Conservation (phyloP, 1,140 invertebrate genomes). For the Drosophila ficusphila region DNA sequence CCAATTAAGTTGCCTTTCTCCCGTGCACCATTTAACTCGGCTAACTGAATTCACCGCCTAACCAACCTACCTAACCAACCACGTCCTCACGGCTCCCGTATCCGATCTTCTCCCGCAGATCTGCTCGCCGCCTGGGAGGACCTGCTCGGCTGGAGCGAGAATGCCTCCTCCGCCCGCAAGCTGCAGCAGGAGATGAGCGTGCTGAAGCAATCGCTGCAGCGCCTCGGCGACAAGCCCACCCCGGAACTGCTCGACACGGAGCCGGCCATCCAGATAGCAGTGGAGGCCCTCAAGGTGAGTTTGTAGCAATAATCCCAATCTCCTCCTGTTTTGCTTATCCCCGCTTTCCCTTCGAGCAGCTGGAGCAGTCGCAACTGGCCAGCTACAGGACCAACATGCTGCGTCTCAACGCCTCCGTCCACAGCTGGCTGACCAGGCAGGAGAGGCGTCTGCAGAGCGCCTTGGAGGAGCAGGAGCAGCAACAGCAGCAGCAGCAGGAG, state of each 20-base stretch:
- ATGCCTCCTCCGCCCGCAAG: constrained; percentile 77
- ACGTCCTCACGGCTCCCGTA: constrained; percentile 17
- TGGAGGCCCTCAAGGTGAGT: constrained; percentile 78
- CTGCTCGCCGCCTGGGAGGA: constrained; percentile 81
- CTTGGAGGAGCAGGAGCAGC: constrained; percentile 57
- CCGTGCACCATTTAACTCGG: constrained; percentile 9
- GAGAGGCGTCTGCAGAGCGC: constrained; percentile 81
- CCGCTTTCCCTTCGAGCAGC: constrained; percentile 84
- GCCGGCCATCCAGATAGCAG: constrained; percentile 78
- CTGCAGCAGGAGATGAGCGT: constrained; percentile 82
- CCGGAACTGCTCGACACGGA: constrained; percentile 79
- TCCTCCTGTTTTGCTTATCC: too few species aligned
- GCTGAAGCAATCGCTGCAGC: constrained; percentile 67
- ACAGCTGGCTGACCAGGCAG: constrained; percentile 88
- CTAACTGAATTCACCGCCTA: constrained; percentile 15
- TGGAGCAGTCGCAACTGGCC: constrained; percentile 88
- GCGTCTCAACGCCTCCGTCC: constrained; percentile 90
- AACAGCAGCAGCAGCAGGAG: constrained; percentile 50
- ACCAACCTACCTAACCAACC: constrained; percentile 12
- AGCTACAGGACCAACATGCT: constrained; percentile 89
- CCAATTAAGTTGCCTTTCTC: constrained; percentile 66
- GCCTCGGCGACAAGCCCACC: constrained; percentile 65
- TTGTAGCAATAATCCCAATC: not conserved
- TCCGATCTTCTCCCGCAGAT: constrained; percentile 54
- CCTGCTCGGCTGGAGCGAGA: constrained; percentile 83